Percentiles rank a stretch among this genome's conserved stretches.
Conservation (phyloP, 2,797 vertebrate genomes). For the Benthosema pterotum region DNA sequence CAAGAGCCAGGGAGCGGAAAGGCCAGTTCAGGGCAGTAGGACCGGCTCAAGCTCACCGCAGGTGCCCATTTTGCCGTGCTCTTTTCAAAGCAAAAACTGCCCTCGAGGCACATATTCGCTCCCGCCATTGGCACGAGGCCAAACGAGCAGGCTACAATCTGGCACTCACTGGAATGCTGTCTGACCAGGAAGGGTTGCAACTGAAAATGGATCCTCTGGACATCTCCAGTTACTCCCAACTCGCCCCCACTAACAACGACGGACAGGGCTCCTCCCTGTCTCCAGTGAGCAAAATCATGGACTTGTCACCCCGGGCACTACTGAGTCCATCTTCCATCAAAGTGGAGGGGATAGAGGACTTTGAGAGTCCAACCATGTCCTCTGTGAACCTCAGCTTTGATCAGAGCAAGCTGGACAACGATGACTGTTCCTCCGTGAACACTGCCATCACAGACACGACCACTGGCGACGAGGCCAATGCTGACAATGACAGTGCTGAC, state of each 20-base stretch:
- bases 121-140: slow-evolving; percentile 98
- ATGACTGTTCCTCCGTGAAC: slow-evolving; percentile 99
- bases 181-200: slow-evolving; percentile 91
- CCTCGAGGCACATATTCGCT: slow-evolving; percentile 97
- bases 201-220: slow-evolving; percentile 95
- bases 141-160: slow-evolving; percentile 98
- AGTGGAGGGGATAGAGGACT: slow-evolving; percentile 97
- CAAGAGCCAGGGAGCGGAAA: slow-evolving; percentile 95
- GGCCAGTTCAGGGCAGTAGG: slow-evolving; percentile 98
- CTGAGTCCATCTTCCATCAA: slow-evolving; percentile 98
- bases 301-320: slow-evolving; percentile 92
- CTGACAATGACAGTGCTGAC: slow-evolving; percentile 94
- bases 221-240: slow-evolving; percentile 85
- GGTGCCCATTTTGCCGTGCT: slow-evolving; percentile 97
- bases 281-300: slow-evolving; percentile 93
- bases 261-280: slow-evolving; percentile 94
- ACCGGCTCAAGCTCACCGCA: slow-evolving; percentile 95
- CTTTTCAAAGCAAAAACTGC: slow-evolving; percentile 99
- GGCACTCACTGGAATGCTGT: slow-evolving; percentile 88
- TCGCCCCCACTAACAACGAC: slow-evolving; percentile 85
- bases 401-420: slow-evolving; percentile 95
- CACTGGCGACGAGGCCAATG: slow-evolving; percentile 96
- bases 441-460: slow-evolving; percentile 99
- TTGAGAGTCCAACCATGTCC: slow-evolving; percentile 94
- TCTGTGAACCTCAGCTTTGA: slow-evolving; percentile 96